Percentiles rank a stretch among this genome's conserved stretches.
Evolutionary conservation across 2,888 invertebrate genomes (phyloP).

Genomic region (Leptinotarsa juncta): DNA sequence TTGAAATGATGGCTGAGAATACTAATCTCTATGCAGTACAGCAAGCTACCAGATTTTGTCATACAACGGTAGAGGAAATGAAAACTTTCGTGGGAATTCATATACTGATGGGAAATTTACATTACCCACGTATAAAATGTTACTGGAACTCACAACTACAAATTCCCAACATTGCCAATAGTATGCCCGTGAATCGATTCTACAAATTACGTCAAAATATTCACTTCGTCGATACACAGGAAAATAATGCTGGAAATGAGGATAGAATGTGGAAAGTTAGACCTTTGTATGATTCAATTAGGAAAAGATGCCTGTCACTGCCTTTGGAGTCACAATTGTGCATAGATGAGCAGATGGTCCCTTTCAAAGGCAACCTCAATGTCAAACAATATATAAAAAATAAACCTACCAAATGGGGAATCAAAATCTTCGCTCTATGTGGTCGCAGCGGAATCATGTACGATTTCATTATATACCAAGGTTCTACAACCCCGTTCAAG

Average conservation of each 20-base stretch:
- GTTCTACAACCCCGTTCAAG: not conserved
- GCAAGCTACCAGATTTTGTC: slow-evolving; percentile 8
- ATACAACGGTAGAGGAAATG: slow-evolving; percentile 12
- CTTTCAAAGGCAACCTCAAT: slow-evolving; percentile 1
- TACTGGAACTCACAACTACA: slow-evolving; percentile 10
- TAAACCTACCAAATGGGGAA: slow-evolving; percentile 1
- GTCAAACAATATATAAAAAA: slow-evolving; percentile 1
- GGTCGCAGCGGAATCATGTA: not conserved
- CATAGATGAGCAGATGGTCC: not conserved
- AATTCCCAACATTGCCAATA: slow-evolving; percentile 13
- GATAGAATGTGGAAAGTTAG: not conserved
- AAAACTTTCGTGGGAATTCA: slow-evolving; percentile 8
- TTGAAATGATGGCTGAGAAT: slow-evolving; percentile 13
- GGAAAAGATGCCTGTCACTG: not conserved
- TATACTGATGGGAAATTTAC: slow-evolving; percentile 13
- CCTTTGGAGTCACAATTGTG: not conserved
- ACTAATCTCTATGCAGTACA: slow-evolving; percentile 13
- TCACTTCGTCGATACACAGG: slow-evolving; percentile 4
- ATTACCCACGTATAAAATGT: slow-evolving; percentile 13
- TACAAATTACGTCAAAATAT: slow-evolving; percentile 14
- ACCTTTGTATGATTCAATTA: slow-evolving; percentile 16
- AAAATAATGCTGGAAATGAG: not conserved
- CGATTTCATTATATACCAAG: slow-evolving; percentile 7
- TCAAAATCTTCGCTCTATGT: slow-evolving; percentile 12
- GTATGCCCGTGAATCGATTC: slow-evolving; percentile 5